Base-by-base conservation (phyloP, 2,797 vertebrate species). In the Coregonus ussuriensis region DNA sequence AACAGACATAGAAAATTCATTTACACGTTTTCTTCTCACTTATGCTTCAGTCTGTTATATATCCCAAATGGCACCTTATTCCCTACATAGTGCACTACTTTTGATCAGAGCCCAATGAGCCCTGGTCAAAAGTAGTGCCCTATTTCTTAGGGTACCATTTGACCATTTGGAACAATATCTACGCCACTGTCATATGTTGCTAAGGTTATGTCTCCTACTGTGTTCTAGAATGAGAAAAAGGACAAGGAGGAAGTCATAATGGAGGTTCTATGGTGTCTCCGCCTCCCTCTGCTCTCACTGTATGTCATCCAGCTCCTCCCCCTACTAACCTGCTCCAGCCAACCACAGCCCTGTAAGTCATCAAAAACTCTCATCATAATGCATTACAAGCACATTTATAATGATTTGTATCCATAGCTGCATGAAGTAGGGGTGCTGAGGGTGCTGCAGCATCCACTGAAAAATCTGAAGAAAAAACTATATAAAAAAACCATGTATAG, bases 161-260 rank as follows among this genome's bases (percentile, higher is more conserved):
- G 62, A 29, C 25, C 25, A 25, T 25, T 25, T 25, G 21, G 11
- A 65, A 11, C 54, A n/a, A 18, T 3, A 15, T 16, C 53, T 59
- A 6, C n/a, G 54, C 14, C 18, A 59, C 79, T 81, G 77, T 81
- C 82, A 84, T 71, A 78, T 81, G 74, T 47, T 82, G 83, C 82
- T 81, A 84, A 75, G 78, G 66, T 74, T 75, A 68, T 69, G 74
- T 74, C 74, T 82, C 84, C 56, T 21, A n/a, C 18, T 81, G 56
- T 79, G 63, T 66, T 66, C 63, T 66, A 66, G 63, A 15, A 66
- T 66, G 29, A 66, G 21, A 31, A 9, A 6, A 13, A 31, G 63
- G 63, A 29, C 56, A 21, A 1, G 2, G 56, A 47, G 11, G 53
- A 18, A 18, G 53, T 18, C 53, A 56, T 66, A 15, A 66, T 31